Base-by-base conservation (phyloP, 2,113 vertebrate species). In the Anhinga rufa region DNA sequence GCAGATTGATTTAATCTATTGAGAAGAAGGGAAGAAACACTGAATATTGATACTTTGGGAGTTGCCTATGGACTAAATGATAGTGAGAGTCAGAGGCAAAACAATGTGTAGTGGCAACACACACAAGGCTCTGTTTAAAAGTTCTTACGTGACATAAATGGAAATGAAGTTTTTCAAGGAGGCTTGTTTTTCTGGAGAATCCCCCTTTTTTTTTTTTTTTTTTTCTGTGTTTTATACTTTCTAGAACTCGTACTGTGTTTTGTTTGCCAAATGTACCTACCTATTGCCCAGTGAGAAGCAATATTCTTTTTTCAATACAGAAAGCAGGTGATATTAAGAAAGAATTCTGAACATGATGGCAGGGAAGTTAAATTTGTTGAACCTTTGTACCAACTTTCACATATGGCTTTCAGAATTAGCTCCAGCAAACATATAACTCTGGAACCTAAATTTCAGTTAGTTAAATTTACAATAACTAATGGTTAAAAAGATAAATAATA, bases 241-340 rank as follows among this genome's bases (percentile, higher is more conserved):
- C 32, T 32, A 65, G 40, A 79, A 31, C 18, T 88, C 31, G 65
- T 38, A 54, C 36, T n/a, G 38, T 90, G 34, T 69, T 97, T 92
- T 32, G 32, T 86, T 96, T 97, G 93, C 75, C 38, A 91, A 87
- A 84, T 24, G 36, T 93, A 83, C 51, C 79, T 94, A 85, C 61
- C 58, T 54, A 42, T 61, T 79, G 49, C 36, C 36, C 82, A 89
- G 46, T 78, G 48, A 90, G 66, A 97, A 82, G 80, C 38, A 85
- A 17, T 58, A 16, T 24, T 34, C 88, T 86, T 86, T 93, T 62
- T 70, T 57, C 78, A 92, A 40, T 65, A 76, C 18, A 95, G 83
- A 88, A 17, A 84, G 38, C 49, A 96, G 57, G 16, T 82, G 52
- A 86, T 82, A 84, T 29, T 86, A 70, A 54, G 60, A 96, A 79